Evolutionary conservation across 2,888 invertebrate species (phyloP), one percentile per base, ranked within the genome.

Genomic region (Scotopteryx bipunctaria): DNA sequence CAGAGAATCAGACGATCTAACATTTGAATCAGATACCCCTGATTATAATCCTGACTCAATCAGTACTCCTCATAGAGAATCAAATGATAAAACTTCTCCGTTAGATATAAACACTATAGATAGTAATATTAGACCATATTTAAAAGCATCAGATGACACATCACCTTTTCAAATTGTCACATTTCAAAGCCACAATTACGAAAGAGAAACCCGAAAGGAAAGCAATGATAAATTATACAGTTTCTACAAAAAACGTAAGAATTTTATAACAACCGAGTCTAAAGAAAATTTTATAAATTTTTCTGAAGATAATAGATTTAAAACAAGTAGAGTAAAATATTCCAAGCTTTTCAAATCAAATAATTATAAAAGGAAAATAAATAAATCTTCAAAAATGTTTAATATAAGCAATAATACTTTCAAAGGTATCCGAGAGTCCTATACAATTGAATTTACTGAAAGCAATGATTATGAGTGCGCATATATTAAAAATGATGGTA

Each of bases 171-270:
- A 46, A 23, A 6, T 29, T 17, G 17, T 21, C 5, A 81, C 83
- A 27, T 83, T 69, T 53, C 66, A 82, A 48, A 83, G 82, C 53
- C 81, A 83, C 50, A 48, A 63, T 42, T 70, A 61, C 31, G 53
- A 49, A 36, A 43, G 61, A 25, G 46, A 17, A 13, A 25, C 44
- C 33, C 15, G 17, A 15, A 41, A 32, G 25, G 36, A 41, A 36
- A 25, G 53, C 14, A 27, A 33, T 19, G 9, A 29, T 9, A 19
- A 16, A 44, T 23, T 21, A 14, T 23, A 38, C 11, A 42, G 35
- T 33, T 23, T 41, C 0, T 15, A 57, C 27, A 40, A 47, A 55
- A 59, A 59, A 36, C 47, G 51, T 16, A 51, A 54, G 21, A 56
- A 57, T 16, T 75, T 73, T 42, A 73, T 76, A 13, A 72, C 70